phyloP scores from a whole-genome alignment of 1,140 invertebrate genomes.

The Sitodiplosis mosellana region DNA sequence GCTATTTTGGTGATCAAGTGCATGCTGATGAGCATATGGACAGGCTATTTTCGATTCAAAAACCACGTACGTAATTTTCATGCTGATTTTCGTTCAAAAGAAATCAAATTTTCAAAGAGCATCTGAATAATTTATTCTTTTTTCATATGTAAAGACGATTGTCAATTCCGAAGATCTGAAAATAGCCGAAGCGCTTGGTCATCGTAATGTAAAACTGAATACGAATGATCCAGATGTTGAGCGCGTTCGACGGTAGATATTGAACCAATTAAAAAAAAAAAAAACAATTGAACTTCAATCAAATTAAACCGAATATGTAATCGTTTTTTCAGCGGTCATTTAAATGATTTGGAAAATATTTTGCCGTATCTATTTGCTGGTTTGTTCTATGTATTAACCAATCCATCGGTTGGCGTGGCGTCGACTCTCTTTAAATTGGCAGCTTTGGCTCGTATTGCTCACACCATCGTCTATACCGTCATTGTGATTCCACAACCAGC shows the following conservation, averaged over 20 bases:
- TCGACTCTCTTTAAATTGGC: constrained; percentile 37
- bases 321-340: constrained; percentile 37
- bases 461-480: constrained; percentile 42
- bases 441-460: constrained; percentile 34
- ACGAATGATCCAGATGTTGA: too few species aligned
- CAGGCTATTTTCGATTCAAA: too few species aligned
- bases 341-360: constrained; percentile 58
- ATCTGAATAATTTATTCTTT: too few species aligned
- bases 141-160: too few species aligned
- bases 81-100: too few species aligned
- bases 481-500: constrained; percentile 34
- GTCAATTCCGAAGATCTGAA: too few species aligned
- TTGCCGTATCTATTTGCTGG: constrained; percentile 41
- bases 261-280: not conserved
- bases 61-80: too few species aligned
- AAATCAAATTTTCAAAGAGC: too few species aligned
- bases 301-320: not conserved
- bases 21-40: too few species aligned
- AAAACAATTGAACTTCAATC: not conserved
- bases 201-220: too few species aligned
- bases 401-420: constrained; percentile 30
- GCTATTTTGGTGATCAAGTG: too few species aligned
- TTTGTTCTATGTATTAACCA: constrained; percentile 39
- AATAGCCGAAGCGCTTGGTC: too few species aligned
- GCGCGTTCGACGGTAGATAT: constrained; percentile 24